phyloP scores from a whole-genome alignment of 2,113 vertebrate species.

The Sylvietta virens region DNA sequence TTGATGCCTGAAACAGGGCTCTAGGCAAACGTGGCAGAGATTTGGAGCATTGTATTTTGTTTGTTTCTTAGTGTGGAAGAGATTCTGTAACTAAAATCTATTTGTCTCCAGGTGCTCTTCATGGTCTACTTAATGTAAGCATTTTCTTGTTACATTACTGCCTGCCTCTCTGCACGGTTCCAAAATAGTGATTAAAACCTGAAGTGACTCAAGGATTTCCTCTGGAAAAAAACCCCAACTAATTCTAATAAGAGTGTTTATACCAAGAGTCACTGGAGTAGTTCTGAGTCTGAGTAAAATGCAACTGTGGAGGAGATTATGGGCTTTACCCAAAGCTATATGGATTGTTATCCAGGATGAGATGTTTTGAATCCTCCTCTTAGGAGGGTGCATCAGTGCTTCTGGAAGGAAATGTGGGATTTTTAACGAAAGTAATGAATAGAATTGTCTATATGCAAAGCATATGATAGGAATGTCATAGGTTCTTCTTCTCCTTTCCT shows the following conservation, averaged over 20 bases:
- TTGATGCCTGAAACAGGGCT: not conserved
- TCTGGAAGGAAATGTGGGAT: not conserved
- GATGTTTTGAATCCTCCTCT: not conserved
- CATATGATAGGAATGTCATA: fast-evolving
- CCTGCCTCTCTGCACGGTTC: not conserved
- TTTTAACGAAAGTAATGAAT: not conserved
- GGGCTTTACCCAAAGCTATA: not conserved
- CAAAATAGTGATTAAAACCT: not conserved
- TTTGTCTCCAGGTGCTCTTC: not conserved
- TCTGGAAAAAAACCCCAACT: no score
- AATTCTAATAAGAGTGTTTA: not conserved
- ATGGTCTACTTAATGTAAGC: not conserved
- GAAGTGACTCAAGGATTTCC: not conserved
- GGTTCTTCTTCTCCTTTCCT: not conserved
- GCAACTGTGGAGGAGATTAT: not conserved
- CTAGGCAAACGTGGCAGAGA: not conserved
- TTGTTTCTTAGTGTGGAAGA: not conserved
- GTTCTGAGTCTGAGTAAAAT: not conserved
- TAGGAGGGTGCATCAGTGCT: not conserved
- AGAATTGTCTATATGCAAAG: not conserved
- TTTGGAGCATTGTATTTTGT: not conserved
- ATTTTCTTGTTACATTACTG: not conserved
- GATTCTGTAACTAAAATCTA: not conserved
- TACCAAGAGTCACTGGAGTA: not conserved
- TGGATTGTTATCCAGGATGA: not conserved